phyloP scores from a whole-genome alignment of 2,888 invertebrate species.

The Spodoptera picta region DNA sequence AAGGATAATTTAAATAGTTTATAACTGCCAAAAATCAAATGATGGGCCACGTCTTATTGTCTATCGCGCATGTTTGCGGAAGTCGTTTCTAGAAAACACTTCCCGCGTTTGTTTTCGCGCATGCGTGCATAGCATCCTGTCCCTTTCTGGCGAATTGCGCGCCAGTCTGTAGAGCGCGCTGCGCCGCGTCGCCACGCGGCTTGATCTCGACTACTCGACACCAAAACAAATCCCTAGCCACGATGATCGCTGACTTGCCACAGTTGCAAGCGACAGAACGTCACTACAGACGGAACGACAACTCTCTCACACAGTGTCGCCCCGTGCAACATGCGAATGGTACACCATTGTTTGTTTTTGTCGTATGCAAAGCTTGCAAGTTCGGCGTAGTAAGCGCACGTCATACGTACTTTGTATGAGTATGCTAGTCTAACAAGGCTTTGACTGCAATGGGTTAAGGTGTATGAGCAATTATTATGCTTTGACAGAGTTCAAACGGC shows the following conservation, averaged over 20 bases:
- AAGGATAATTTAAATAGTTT: conserved; percentile 8
- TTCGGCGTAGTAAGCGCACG: conserved; percentile 68
- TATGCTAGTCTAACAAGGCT: conserved; percentile 26
- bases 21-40: conserved; percentile 45
- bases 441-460: conserved; percentile 37
- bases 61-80: conserved; percentile 65
- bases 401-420: conserved; percentile 27
- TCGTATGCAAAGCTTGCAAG: conserved; percentile 61
- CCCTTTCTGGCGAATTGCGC: conserved; percentile 79
- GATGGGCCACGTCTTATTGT: conserved; percentile 47
- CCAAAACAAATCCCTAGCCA: conserved; percentile 63
- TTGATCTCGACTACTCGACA: conserved; percentile 61
- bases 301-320: conserved; percentile 55
- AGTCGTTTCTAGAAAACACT: conserved; percentile 80
- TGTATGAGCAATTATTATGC: conserved; percentile 37
- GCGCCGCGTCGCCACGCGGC: conserved; percentile 56
- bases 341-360: conserved; percentile 72
- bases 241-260: conserved; percentile 82
- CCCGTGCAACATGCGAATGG: conserved; percentile 67
- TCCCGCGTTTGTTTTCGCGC: conserved; percentile 82
- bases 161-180: conserved; percentile 79
- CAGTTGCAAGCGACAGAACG: conserved; percentile 67
- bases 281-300: conserved; percentile 62
- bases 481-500: conserved; percentile 34
- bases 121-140: conserved; percentile 75